Evolutionary conservation across 2,888 invertebrate genomes (phyloP), one percentile per base, ranked within the genome.

Genomic region (Melanchra persicariae): DNA sequence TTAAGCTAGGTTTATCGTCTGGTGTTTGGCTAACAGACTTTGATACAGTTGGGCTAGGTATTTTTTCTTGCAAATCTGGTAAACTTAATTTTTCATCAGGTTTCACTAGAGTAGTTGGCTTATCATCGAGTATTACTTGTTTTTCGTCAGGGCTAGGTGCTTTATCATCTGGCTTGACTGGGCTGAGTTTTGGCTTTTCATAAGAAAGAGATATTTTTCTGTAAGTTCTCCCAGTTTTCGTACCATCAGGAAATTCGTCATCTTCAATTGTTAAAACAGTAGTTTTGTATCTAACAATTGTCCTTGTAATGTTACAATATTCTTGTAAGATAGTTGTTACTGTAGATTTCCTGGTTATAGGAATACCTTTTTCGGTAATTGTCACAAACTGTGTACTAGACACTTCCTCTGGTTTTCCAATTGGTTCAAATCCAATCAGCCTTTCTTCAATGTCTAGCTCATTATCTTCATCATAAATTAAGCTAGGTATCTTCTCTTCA

Each of bases 211-310:
- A 73, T 22, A 85, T 71, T 51, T 76, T 81, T 74, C 84, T 81
- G 51, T 66, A 75, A 22, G 79, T 74, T 69, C 77, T 77, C 19
- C 66, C 72, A 37, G 58, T 47, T 61, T 49, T 78, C 9, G n/a
- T 74, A 12, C 82, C 84, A 69, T 84, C 80, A 22, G 82, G 66
- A 58, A 65, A 49, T 57, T 84, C 77, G 65, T 79, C 82, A 58
- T 87, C 83, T 76, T 87, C 87, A n/a, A 79, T 59, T 5, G 75
- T 82, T 60, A 85, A 70, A 69, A 79, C 58, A 24, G 80, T 78
- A 45, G 83, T 84, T 69, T 85, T 86, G 34, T 82, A 85, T 67
- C 78, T 72, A 40, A 54, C 26, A 19, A 76, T 71, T n/a, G 81
- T 77, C 15, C 26, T 75, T 6, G 65, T 70, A 17, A 77, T 66